Percentiles rank a stretch among this genome's conserved stretches.
Evolutionary conservation across 2,888 invertebrate genomes (phyloP).

Genomic region (Mechanitis messenoides): DNA sequence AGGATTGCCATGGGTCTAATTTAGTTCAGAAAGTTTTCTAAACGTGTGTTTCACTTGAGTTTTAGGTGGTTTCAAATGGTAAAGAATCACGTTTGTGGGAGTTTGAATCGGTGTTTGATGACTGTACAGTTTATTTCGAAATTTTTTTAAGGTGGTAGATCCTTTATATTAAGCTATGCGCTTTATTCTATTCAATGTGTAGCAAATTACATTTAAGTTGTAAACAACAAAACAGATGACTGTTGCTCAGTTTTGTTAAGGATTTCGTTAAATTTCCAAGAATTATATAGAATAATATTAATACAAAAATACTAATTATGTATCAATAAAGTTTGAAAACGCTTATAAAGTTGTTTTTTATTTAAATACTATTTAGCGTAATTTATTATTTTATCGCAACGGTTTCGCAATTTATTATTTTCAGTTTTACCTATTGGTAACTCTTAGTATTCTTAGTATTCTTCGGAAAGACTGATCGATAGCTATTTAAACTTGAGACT

Average conservation of each 20-base stretch:
- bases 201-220: conserved; percentile 26
- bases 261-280: conserved; percentile 29
- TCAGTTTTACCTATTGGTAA: too few relatives aligned
- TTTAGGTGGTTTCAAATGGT: conserved; percentile 5
- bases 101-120: conserved; percentile 21
- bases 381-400: background rate
- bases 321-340: conserved; percentile 30
- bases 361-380: background rate
- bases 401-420: too few relatives aligned
- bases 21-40: background rate
- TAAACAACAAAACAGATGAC: conserved; percentile 23
- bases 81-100: conserved; percentile 14
- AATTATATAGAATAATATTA: conserved; percentile 29
- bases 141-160: conserved; percentile 25
- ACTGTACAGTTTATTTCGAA: conserved; percentile 25
- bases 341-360: conserved; percentile 22
- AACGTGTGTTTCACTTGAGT: background rate
- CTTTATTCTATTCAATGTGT: conserved; percentile 28
- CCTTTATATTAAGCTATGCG: conserved; percentile 22
- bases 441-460: too few relatives aligned
- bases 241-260: conserved; percentile 28
- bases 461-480: too few relatives aligned
- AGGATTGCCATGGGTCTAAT: conserved; percentile 10
- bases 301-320: conserved; percentile 28
- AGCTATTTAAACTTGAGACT: too few relatives aligned